Base-by-base conservation (phyloP, 2,113 vertebrate genomes). In the Megalops atlanticus region DNA sequence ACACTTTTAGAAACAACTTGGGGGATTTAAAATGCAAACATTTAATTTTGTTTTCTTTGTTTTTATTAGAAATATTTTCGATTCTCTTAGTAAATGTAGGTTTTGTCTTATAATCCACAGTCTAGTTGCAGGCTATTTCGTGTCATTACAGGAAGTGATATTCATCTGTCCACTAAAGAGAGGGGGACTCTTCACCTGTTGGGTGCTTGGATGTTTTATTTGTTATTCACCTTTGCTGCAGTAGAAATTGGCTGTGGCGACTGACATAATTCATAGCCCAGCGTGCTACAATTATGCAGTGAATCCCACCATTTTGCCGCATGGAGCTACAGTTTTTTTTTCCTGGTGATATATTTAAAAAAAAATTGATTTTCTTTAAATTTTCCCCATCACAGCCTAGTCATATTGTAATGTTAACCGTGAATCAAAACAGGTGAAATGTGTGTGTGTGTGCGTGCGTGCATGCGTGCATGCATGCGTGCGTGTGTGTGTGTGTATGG, bases 41-140 rank as follows among this genome's bases (percentile, higher is more conserved):
- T 64, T 64, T 31, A 27, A 31, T 8, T 64, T 64, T 31, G 24
- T 41, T 52, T 4, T 4, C 14, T 24, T 8, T 80, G 82, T 84
- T 84, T 75, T 78, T 85, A 81, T 85, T 83, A 88, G 86, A 76
- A 76, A 81, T 86, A 83, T 77, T 84, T 86, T 85, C 73, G 70
- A 58, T 91, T 90, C 87, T 64, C 58, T n/a, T 31, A n/a, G 58
- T 64, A 64, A 64, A 64, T n/a, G n/a, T 64, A 27, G n/a, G 88
- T 90, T 89, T 90, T 94, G 93, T 95, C 92, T 91, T 93, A 91
- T 93, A 95, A 95, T 92, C 92, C 92, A 90, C 95, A 96, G 94
- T 97, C 94, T 96, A 95, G 96, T 97, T 95, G 93, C 95, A 92
- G 96, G 95, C 96, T 95, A 95, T 97, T 96, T 95, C 94, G 95